Conservation (phyloP, 2,888 invertebrate genomes). For the Salpingus planirostris region DNA sequence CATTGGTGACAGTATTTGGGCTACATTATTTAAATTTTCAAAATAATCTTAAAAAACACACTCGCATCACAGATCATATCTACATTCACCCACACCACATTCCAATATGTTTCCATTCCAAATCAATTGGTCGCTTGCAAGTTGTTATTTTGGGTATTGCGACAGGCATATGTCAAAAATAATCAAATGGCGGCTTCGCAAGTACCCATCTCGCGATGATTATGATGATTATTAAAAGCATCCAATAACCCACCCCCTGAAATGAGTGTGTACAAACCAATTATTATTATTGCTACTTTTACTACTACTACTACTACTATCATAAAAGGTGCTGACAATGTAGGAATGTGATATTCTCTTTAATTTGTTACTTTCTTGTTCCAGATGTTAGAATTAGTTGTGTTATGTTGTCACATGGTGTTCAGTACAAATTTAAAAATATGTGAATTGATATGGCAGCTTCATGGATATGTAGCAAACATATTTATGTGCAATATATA, state of each 20-base stretch:
- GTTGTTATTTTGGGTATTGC: too few relatives aligned
- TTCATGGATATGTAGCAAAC: slow-evolving; percentile 36
- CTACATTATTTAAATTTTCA: slow-evolving; percentile 10
- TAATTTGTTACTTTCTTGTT: slow-evolving; percentile 39
- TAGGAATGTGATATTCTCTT: slow-evolving; percentile 40
- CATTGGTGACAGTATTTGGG: slow-evolving; percentile 27
- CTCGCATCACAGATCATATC: slow-evolving; percentile 22
- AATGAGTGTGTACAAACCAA: too few relatives aligned
- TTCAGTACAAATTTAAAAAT: slow-evolving; percentile 39
- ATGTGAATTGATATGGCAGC: slow-evolving; percentile 29
- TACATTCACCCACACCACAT: slow-evolving; percentile 19
- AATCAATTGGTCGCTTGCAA: too few relatives aligned
- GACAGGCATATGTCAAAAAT: too few relatives aligned
- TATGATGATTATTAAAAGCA: slow-evolving; percentile 18
- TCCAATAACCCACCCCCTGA: too few relatives aligned
- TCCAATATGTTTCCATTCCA: slow-evolving; percentile 1
- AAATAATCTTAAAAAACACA: slow-evolving; percentile 5
- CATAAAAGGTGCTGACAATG: slow-evolving; percentile 37
- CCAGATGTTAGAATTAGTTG: slow-evolving; percentile 34
- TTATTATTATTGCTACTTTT: slow-evolving; percentile 4
- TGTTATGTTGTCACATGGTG: slow-evolving; percentile 36
- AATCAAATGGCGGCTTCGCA: too few relatives aligned
- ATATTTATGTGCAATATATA: slow-evolving; percentile 41
- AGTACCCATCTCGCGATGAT: slow-evolving; percentile 21
- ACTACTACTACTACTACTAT: neutral